Evolutionary conservation across 1,140 invertebrate genomes (phyloP).

Genomic region (Drosophila orosa): DNA sequence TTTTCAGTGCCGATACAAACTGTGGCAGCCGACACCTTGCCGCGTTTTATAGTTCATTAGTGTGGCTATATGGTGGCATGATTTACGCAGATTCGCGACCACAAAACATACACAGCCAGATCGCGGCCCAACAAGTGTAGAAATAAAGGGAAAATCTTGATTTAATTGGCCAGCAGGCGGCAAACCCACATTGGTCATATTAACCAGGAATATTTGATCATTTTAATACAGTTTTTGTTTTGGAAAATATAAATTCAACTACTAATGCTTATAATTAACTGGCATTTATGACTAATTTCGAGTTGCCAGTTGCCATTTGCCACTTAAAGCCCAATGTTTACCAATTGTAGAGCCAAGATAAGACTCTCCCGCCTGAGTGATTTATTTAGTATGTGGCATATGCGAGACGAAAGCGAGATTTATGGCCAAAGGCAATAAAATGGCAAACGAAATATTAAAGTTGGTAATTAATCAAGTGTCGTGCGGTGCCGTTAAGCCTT

Average conservation of each 20-base stretch:
- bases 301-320: background rate
- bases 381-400: background rate
- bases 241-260: background rate
- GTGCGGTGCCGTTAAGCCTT: slow-evolving; percentile 65
- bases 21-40: slow-evolving; percentile 42
- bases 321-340: background rate
- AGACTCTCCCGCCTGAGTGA: background rate
- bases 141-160: slow-evolving; percentile 10
- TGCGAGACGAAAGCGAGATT: slow-evolving; percentile 18
- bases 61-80: slow-evolving; percentile 68
- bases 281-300: slow-evolving; percentile 8
- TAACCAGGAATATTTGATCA: no score
- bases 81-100: slow-evolving; percentile 59
- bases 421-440: slow-evolving; percentile 41
- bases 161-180: slow-evolving; percentile 24
- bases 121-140: slow-evolving; percentile 14
- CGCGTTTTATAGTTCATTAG: slow-evolving; percentile 75
- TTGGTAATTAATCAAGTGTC: slow-evolving; percentile 71
- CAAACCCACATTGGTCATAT: no score
- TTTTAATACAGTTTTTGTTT: no score
- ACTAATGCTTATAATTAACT: no score
- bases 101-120: slow-evolving; percentile 21
- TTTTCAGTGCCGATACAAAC: background rate
- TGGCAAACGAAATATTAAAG: slow-evolving; percentile 42
- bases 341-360: background rate